phyloP scores from a whole-genome alignment of 2,888 invertebrate genomes.

The Oegoconia quadripuncta region DNA sequence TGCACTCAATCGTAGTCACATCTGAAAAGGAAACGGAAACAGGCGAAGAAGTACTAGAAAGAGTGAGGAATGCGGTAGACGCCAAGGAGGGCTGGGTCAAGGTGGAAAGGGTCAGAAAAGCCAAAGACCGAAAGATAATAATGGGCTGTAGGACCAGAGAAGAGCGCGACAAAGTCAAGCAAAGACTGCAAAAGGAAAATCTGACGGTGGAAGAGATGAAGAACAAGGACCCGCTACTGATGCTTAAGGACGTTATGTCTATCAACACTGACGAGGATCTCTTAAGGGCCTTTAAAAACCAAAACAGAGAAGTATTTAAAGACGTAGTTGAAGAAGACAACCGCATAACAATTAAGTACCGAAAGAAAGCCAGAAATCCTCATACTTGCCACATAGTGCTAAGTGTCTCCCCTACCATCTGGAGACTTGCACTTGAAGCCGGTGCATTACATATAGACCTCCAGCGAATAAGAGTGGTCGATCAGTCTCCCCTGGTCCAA shows the following conservation, averaged over 20 bases:
- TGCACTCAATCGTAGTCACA: too few species aligned
- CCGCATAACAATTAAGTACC: neutral
- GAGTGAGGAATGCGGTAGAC: neutral
- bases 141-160: neutral
- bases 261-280: too few species aligned
- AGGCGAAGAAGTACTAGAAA: neutral
- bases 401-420: neutral
- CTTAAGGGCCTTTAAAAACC: too few species aligned
- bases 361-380: neutral
- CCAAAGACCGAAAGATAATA: conserved; percentile 3
- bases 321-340: too few species aligned
- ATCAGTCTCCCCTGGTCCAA: conserved; percentile 2
- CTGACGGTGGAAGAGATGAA: too few species aligned
- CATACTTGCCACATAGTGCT: too few species aligned
- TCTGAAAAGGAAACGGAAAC: neutral
- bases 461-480: neutral
- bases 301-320: too few species aligned
- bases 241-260: neutral
- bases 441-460: neutral
- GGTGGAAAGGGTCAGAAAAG: conserved; percentile 1
- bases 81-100: neutral
- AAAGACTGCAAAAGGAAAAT: too few species aligned
- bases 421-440: too few species aligned
- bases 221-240: neutral
- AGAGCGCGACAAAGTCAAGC: neutral